phyloP scores from a whole-genome alignment of 2,113 vertebrate genomes.

The Sylvia atricapilla region DNA sequence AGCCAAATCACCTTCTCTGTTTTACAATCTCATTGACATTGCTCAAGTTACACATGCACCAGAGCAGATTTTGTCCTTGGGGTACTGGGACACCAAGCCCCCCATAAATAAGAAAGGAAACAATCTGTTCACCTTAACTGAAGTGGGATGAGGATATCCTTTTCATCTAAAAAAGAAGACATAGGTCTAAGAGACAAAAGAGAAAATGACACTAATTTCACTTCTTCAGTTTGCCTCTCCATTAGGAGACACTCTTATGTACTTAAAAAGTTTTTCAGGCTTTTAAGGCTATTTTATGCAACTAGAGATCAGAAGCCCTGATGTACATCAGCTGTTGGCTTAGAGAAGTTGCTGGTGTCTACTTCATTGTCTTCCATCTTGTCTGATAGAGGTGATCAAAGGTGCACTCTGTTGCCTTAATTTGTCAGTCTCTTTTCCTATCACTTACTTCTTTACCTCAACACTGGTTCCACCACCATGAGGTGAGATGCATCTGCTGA shows the following conservation, averaged over 20 bases:
- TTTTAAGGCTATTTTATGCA: not conserved
- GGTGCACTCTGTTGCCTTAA: not conserved
- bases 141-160: not conserved
- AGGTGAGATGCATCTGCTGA: not conserved
- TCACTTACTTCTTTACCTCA: not conserved
- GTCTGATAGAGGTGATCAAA: not conserved
- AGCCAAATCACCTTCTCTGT: not conserved
- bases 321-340: not conserved
- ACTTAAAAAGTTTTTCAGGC: not conserved
- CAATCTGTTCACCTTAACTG: not conserved
- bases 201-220: not conserved
- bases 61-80: not conserved
- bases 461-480: fast-evolving
- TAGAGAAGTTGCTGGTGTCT: not conserved
- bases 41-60: not conserved
- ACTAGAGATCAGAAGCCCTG: not conserved
- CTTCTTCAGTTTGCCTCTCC: not conserved
- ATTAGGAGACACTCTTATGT: not conserved
- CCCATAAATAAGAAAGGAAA: not conserved
- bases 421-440: not conserved
- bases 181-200: not conserved
- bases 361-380: not conserved
- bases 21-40: not conserved
- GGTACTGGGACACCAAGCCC: not conserved
- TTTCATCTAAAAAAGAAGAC: not conserved